Evolutionary conservation across 2,888 invertebrate genomes (phyloP), one percentile per base, ranked within the genome.

Genomic region (Chalcis sispes): DNA sequence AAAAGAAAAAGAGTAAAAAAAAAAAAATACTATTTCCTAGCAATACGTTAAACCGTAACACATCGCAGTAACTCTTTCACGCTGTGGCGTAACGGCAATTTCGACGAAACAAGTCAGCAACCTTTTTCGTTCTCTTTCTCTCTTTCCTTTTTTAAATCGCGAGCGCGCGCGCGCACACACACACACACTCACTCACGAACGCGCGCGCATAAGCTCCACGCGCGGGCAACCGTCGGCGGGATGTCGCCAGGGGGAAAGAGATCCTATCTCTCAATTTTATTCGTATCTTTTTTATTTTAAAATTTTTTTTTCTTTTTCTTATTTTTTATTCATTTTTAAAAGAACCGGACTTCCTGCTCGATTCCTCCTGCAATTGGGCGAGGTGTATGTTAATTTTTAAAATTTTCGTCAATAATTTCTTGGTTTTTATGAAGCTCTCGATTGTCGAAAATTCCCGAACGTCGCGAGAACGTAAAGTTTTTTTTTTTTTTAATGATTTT

Each of bases 301-400:
- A n/a, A n/a, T n/a, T n/a, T n/a, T n/a, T n/a, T n/a, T n/a, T n/a
- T n/a, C n/a, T n/a, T n/a, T n/a, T n/a, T n/a, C 50, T 42, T 18
- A 46, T 40, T 2, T 40, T 58, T 25, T 56, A 70, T 70, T 70
- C 29, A 32, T 59, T 36, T 58, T 75, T 70, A 65, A 46, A 56
- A 40, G 27, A 56, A 69, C 65, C 70, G 64, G 65, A 75, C 56
- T 71, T 75, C 75, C 70, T 69, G 62, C 46, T 42, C 2, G 40
- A 46, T 46, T 64, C 18, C 23, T 27, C 8, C 58, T 2, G 58
- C 13, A 70, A 65, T 65, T 70, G 58, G 18, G 29, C 23, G n/a
- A 7, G 18, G 48, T 42, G 32, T 32, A 46, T 61, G 61, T 42
- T 69, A 56, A 74, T 74, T 69, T n/a, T n/a, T 69, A 3, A 40